Evolutionary conservation across 1,140 invertebrate species (phyloP).

Genomic region (Tetramorium parvispinum): DNA sequence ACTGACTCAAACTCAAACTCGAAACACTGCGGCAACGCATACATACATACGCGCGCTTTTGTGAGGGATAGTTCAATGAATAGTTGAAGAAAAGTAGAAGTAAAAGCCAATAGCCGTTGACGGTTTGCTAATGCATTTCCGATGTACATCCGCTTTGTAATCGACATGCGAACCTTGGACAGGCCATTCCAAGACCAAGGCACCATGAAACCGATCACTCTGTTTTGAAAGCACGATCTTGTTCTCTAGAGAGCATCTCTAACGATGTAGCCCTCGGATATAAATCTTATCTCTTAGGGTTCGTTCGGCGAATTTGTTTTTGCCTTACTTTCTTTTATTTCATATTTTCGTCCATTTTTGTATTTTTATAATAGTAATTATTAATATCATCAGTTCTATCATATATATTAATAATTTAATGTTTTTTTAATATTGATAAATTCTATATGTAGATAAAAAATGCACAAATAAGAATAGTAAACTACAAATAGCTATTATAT

Average conservation of each 20-base stretch:
- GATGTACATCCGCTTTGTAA: constrained; percentile 75
- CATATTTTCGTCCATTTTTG: neutral
- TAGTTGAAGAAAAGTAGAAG: constrained; percentile 14
- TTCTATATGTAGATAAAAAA: neutral
- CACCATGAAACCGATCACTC: constrained; percentile 23
- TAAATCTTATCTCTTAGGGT: constrained; percentile 5
- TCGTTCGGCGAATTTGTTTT: neutral
- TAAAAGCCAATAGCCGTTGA: constrained; percentile 18
- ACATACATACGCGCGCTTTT: neutral
- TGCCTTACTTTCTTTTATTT: neutral
- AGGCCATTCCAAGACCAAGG: constrained; percentile 41
- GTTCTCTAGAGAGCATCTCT: constrained; percentile 22
- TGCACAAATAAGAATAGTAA: neutral
- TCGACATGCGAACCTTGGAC: constrained; percentile 60
- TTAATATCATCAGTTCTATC: neutral
- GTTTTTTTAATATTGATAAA: neutral
- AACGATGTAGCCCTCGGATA: constrained; percentile 13
- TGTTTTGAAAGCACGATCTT: constrained; percentile 23
- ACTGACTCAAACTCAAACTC: neutral
- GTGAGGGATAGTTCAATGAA: neutral
- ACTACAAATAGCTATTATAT: neutral
- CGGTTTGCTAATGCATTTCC: constrained; percentile 75
- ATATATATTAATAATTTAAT: constrained; percentile 4
- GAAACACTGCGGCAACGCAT: neutral
- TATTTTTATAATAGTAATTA: neutral